Conservation (phyloP, 1,140 invertebrate species). For the Druon quercuslanigerum region DNA sequence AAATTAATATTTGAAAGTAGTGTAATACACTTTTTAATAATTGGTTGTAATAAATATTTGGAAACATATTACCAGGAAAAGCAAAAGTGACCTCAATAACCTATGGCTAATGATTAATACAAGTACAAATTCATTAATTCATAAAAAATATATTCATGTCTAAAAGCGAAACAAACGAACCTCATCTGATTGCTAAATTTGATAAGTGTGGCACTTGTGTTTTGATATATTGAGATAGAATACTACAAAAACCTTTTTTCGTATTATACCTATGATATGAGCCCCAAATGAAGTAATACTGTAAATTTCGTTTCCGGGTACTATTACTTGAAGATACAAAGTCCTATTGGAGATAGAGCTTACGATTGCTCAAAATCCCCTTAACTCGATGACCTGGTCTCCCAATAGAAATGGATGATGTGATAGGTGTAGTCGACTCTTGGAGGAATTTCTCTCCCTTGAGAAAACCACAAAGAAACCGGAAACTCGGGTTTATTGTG, state of each 20-base stretch:
- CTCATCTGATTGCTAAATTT: no score
- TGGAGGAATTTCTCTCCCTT: neutral
- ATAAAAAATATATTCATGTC: no score
- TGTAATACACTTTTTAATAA: no score
- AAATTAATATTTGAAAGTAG: no score
- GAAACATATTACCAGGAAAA: no score
- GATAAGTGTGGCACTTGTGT: no score
- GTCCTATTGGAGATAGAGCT: slow-evolving; percentile 24
- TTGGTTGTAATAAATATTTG: no score
- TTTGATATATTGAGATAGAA: neutral
- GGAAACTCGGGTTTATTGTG: slow-evolving; percentile 6
- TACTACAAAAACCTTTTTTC: neutral
- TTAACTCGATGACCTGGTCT: slow-evolving; percentile 21
- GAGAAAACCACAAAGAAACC: neutral
- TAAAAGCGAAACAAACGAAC: no score
- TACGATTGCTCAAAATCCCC: slow-evolving; percentile 17
- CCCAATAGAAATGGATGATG: slow-evolving; percentile 24
- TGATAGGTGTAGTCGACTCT: neutral
- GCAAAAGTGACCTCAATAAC: no score
- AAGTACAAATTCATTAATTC: no score
- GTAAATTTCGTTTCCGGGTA: neutral
- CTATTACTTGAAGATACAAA: slow-evolving; percentile 1
- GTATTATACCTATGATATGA: neutral
- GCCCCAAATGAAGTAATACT: neutral
- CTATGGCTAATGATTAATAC: no score